These are phyloP conservation scores for Alligator sinensis DNA, from an alignment of 2,113 vertebrate genomes.

Conservation along the genomic window DNA sequence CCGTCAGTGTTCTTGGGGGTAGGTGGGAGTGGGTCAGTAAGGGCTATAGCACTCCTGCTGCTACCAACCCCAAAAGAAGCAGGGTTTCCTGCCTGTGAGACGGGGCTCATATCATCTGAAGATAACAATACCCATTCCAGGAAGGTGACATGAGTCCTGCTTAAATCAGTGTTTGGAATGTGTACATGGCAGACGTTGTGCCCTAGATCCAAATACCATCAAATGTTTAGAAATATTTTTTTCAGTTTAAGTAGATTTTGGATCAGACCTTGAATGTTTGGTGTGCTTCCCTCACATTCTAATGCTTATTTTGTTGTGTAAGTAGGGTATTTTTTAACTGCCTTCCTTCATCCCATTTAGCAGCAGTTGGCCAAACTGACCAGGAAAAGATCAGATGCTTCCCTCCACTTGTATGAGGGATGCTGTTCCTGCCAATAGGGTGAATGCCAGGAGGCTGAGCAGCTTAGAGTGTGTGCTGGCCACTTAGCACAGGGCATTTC, in stretches of 20 bases:
- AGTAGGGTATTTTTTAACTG: neutral
- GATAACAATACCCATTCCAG: neutral
- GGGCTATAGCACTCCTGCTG: neutral
- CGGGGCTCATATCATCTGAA: too few relatives aligned
- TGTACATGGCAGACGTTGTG: neutral
- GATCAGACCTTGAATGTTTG: neutral
- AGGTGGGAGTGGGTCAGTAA: too few relatives aligned
- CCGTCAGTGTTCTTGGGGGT: too few relatives aligned
- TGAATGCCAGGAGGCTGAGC: neutral
- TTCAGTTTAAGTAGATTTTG: neutral
- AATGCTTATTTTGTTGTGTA: rapidly evolving
- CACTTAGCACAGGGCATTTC: neutral
- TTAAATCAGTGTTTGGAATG: neutral
- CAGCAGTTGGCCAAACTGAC: neutral
- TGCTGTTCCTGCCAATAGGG: neutral
- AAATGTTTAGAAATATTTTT: neutral
- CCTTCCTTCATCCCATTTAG: neutral
- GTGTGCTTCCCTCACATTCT: neutral
- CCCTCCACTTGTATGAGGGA: neutral
- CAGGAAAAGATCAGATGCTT: neutral
- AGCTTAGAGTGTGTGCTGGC: neutral
- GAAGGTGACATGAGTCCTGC: neutral
- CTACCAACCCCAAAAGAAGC: neutral
- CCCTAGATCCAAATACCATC: neutral
- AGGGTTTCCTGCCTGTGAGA: neutral